These are phyloP conservation scores for Philopedon plagiatum DNA, from an alignment of 2,888 invertebrate genomes.

Conservation along the genomic window DNA sequence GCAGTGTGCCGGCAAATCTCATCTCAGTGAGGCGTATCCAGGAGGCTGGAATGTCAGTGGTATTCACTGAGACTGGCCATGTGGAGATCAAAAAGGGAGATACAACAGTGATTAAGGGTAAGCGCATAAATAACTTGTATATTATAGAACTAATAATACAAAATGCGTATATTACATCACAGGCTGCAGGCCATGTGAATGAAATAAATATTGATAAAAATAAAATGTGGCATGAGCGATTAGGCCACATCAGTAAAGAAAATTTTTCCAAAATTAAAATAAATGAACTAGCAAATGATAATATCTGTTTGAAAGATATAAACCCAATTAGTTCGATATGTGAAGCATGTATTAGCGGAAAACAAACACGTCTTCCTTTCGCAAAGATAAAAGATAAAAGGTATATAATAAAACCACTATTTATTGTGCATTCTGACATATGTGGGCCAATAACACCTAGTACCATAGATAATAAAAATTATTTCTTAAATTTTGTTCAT, in stretches of 20 bases:
- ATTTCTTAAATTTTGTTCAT: slow-evolving; percentile 34
- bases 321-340: slow-evolving; percentile 9
- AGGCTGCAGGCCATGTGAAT: slow-evolving; percentile 16
- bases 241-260: slow-evolving; percentile 43
- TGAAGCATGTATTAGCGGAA: slow-evolving; percentile 42
- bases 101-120: slow-evolving; percentile 36
- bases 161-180: slow-evolving; percentile 24
- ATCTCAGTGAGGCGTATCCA: slow-evolving; percentile 42
- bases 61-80: slow-evolving; percentile 37
- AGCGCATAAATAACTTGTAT: slow-evolving; percentile 32
- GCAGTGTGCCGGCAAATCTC: slow-evolving; percentile 59
- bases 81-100: slow-evolving; percentile 32
- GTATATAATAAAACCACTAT: slow-evolving; percentile 58
- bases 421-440: slow-evolving; percentile 60
- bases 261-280: slow-evolving; percentile 36
- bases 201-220: slow-evolving; percentile 29
- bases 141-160: slow-evolving; percentile 24
- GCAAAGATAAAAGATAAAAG: slow-evolving; percentile 54
- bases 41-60: slow-evolving; percentile 42
- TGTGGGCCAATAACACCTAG: slow-evolving; percentile 58
- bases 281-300: neutral
- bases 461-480: slow-evolving; percentile 36
- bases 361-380: no score
- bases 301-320: no score
- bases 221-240: slow-evolving; percentile 45